These are phyloP conservation scores for Delia radicum DNA, from an alignment of 1,140 invertebrate species.

Conservation along the genomic window DNA sequence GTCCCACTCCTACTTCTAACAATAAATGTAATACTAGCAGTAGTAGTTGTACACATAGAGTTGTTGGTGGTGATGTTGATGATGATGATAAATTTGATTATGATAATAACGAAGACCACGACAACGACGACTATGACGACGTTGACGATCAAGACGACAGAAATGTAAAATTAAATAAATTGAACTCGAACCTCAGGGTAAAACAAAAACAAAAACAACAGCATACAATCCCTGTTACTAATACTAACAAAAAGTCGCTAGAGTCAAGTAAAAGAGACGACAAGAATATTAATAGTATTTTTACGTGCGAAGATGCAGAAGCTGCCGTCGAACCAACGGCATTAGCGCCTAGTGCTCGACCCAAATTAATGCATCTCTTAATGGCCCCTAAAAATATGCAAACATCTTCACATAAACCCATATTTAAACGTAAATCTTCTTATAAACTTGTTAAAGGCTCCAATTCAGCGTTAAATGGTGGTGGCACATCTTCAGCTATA, in stretches of 20 bases:
- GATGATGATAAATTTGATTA: conserved; percentile 26
- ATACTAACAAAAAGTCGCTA: background rate
- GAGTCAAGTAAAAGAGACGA: background rate
- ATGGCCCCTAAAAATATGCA: conserved; percentile 15
- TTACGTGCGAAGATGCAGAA: background rate
- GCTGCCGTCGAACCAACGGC: background rate
- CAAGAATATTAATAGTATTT: background rate
- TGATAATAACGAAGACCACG: background rate
- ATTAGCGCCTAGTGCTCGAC: background rate
- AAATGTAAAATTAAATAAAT: conserved; percentile 20
- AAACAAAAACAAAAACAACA: too few species aligned
- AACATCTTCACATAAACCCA: conserved; percentile 15
- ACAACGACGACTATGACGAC: too few species aligned
- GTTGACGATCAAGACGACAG: conserved; percentile 16
- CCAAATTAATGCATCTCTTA: conserved; percentile 12
- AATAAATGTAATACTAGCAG: conserved; percentile 21
- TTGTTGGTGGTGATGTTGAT: conserved; percentile 27
- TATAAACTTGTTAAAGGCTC: background rate
- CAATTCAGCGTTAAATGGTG: conserved; percentile 27
- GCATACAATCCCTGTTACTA: background rate
- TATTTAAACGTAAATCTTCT: conserved; percentile 25
- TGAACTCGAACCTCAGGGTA: background rate
- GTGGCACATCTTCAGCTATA: background rate
- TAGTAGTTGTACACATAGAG: conserved; percentile 28
- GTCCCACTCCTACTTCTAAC: too few species aligned